Evolutionary conservation across 2,797 vertebrate genomes (phyloP).

Genomic region (Graptemys geographica): DNA sequence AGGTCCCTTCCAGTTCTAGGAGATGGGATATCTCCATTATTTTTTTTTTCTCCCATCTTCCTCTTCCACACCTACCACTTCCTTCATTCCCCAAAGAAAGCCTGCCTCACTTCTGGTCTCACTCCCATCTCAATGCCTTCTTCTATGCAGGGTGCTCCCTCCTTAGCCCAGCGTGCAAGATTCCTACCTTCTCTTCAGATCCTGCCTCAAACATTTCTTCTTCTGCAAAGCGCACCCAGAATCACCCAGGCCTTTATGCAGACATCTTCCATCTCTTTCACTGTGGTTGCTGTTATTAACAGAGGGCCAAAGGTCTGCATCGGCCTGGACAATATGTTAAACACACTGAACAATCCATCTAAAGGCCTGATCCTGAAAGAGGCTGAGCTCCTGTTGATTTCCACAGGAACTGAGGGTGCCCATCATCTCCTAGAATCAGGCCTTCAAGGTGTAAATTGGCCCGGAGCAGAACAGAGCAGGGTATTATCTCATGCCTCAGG

Average conservation of each 20-base stretch:
- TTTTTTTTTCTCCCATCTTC: background rate
- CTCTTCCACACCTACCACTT: background rate
- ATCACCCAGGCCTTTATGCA: background rate
- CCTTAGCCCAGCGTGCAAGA: background rate
- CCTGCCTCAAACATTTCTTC: background rate
- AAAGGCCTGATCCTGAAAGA: background rate
- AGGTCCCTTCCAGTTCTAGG: no score
- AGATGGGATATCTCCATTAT: no score
- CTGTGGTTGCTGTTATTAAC: background rate
- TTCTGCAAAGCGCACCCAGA: background rate
- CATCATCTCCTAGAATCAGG: background rate
- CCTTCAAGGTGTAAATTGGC: no score
- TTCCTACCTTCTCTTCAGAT: background rate
- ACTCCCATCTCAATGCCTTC: fast-evolving
- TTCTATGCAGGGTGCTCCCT: background rate
- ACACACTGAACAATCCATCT: background rate
- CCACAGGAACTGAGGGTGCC: background rate
- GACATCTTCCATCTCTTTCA: background rate
- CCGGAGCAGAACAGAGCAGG: background rate
- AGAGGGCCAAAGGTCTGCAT: background rate
- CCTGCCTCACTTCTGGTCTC: background rate
- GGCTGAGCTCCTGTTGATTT: background rate
- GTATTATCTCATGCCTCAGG: background rate
- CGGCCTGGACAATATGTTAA: background rate
- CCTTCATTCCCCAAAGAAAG: background rate